A percentile compares a stretch with the other conserved stretches of the same genome.
phyloP scores from a whole-genome alignment of 2,797 vertebrate species.

The Chiropotes sagulatus region DNA sequence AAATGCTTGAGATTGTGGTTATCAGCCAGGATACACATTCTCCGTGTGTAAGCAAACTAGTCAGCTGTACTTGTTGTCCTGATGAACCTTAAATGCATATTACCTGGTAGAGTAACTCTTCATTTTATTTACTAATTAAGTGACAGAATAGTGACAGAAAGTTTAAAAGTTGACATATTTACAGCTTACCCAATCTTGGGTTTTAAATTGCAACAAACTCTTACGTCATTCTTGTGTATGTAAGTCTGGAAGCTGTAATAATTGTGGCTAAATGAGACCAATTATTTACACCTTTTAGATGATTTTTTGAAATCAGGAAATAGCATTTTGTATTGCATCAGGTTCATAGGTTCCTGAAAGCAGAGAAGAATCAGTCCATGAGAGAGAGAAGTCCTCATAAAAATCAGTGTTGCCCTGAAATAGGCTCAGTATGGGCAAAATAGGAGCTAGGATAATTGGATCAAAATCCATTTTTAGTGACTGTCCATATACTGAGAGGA shows the following conservation, averaged over 20 bases:
- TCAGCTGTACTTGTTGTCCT: background rate
- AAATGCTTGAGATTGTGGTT: constrained; percentile 23
- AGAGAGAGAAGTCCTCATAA: background rate
- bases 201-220: background rate
- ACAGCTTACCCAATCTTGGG: background rate
- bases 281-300: background rate
- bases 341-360: background rate
- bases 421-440: background rate
- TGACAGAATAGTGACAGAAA: background rate
- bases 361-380: background rate
- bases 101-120: background rate
- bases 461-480: background rate
- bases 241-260: background rate
- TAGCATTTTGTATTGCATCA: background rate
- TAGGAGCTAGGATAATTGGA: background rate
- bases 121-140: constrained; percentile 1
- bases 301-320: constrained; percentile 33
- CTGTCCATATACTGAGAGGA: background rate
- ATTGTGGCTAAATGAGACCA: background rate
- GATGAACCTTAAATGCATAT: background rate
- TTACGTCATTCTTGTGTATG: background rate
- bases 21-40: background rate
- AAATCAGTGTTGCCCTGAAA: background rate
- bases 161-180: background rate
- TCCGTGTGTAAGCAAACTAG: background rate